Evolutionary conservation across 2,888 invertebrate genomes (phyloP).

Genomic region (Cremastinae sp.): DNA sequence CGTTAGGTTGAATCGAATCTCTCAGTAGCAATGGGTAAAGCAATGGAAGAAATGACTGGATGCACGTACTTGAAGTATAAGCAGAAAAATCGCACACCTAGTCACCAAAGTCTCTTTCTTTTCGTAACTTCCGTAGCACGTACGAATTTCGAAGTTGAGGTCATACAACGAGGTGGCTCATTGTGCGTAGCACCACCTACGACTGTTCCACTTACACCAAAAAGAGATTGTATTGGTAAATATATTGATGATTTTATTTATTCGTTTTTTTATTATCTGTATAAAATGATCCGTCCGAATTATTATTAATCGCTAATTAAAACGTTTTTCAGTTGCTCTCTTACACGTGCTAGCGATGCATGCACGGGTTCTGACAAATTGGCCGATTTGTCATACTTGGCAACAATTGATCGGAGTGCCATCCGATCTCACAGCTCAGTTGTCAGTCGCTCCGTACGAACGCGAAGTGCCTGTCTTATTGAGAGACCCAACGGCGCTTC

Average conservation of each 20-base stretch:
- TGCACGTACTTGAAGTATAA: constrained; percentile 91
- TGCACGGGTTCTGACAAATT: constrained; percentile 86
- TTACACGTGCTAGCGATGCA: constrained; percentile 94
- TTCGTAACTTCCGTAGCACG: constrained; percentile 94
- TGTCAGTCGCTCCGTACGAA: constrained; percentile 79
- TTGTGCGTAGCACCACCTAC: constrained; percentile 81
- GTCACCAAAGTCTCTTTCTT: constrained; percentile 89
- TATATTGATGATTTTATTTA: not conserved
- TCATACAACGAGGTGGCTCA: constrained; percentile 94
- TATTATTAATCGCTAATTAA: not conserved
- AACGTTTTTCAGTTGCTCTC: constrained; percentile 86
- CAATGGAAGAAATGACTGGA: constrained; percentile 96
- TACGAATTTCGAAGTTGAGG: constrained; percentile 95
- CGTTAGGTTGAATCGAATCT: constrained; percentile 86
- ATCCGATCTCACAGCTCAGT: constrained; percentile 71
- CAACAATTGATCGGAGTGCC: constrained; percentile 82
- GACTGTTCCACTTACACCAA: constrained; percentile 84
- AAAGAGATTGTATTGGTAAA: constrained; percentile 89
- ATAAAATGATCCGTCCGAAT: not conserved
- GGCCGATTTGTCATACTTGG: constrained; percentile 84
- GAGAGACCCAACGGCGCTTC: constrained; percentile 91
- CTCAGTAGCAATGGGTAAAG: constrained; percentile 93
- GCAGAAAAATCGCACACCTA: constrained; percentile 85
- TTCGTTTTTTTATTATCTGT: not conserved
- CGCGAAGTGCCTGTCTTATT: constrained; percentile 91